Evolutionary conservation across 1,140 invertebrate species (phyloP).

Genomic region (Agrilus planipennis): DNA sequence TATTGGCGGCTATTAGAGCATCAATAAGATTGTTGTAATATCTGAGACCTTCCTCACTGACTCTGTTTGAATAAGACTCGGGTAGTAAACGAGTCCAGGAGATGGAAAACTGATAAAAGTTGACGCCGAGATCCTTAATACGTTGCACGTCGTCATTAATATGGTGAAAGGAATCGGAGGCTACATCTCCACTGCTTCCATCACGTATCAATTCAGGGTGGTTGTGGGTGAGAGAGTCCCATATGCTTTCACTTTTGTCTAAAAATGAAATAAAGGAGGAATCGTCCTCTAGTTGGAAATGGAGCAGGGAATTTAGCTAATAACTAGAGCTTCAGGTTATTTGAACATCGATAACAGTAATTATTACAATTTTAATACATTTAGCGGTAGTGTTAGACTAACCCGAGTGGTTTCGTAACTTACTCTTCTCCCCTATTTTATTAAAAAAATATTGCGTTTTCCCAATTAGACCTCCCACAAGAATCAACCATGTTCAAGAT

Average conservation of each 20-base stretch:
- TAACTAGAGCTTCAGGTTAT: slow-evolving; percentile 32
- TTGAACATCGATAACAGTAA: slow-evolving; percentile 40
- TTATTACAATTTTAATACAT: too few species aligned
- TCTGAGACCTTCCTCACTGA: slow-evolving; percentile 18
- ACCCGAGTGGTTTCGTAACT: too few species aligned
- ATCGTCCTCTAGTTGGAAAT: background rate
- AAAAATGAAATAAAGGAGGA: slow-evolving; percentile 3
- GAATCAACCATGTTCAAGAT: too few species aligned
- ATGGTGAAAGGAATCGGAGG: slow-evolving; percentile 44
- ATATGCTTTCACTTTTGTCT: slow-evolving; percentile 38
- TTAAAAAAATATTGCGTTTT: too few species aligned
- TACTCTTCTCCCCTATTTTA: too few species aligned
- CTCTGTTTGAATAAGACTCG: slow-evolving; percentile 44
- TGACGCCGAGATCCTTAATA: slow-evolving; percentile 36
- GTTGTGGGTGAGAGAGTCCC: slow-evolving; percentile 44
- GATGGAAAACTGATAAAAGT: slow-evolving; percentile 39
- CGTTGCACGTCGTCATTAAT: slow-evolving; percentile 40
- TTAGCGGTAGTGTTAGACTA: too few species aligned
- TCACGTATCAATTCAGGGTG: slow-evolving; percentile 39
- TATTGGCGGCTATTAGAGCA: slow-evolving; percentile 25
- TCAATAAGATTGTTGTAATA: slow-evolving; percentile 24
- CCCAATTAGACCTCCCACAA: too few species aligned
- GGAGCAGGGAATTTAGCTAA: background rate
- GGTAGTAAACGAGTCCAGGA: slow-evolving; percentile 22
- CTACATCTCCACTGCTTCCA: slow-evolving; percentile 39